Conservation (phyloP, 2,113 vertebrate genomes). For the Spheniscus mendiculus region DNA sequence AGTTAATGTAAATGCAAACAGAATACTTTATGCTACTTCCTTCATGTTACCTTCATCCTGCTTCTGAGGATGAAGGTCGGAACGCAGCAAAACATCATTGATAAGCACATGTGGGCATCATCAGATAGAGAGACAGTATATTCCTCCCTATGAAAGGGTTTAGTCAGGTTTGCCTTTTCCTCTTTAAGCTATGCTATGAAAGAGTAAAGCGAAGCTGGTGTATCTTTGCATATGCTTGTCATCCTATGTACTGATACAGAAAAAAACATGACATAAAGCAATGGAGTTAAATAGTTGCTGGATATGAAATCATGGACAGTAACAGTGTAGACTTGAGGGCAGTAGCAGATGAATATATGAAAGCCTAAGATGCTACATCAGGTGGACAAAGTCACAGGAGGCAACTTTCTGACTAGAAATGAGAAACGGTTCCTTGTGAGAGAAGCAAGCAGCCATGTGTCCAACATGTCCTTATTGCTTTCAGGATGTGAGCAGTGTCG, state of each 20-base stretch:
- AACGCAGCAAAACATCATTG: not conserved
- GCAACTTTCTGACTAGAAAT: not conserved
- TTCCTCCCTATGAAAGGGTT: not conserved
- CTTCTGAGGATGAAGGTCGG: not conserved
- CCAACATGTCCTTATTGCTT: not conserved
- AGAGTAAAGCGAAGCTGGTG: not conserved
- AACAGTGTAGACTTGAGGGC: not conserved
- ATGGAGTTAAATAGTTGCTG: not conserved
- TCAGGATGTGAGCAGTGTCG: not conserved
- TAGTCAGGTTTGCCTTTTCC: not conserved
- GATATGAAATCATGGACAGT: not conserved
- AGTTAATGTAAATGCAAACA: not conserved
- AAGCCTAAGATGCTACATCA: not conserved
- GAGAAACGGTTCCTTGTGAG: not conserved
- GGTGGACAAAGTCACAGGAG: not conserved
- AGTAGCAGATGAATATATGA: not conserved
- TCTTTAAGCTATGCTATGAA: not conserved
- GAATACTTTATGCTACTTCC: not conserved
- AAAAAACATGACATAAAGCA: not conserved
- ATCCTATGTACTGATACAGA: not conserved
- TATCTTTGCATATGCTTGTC: not conserved
- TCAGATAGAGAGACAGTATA: not conserved
- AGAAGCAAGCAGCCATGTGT: not conserved
- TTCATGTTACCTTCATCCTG: not conserved
- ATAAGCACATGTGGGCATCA: not conserved